These are phyloP conservation scores for Chaenogobius annularis DNA, from an alignment of 2,113 vertebrate species.

Conservation along the genomic window DNA sequence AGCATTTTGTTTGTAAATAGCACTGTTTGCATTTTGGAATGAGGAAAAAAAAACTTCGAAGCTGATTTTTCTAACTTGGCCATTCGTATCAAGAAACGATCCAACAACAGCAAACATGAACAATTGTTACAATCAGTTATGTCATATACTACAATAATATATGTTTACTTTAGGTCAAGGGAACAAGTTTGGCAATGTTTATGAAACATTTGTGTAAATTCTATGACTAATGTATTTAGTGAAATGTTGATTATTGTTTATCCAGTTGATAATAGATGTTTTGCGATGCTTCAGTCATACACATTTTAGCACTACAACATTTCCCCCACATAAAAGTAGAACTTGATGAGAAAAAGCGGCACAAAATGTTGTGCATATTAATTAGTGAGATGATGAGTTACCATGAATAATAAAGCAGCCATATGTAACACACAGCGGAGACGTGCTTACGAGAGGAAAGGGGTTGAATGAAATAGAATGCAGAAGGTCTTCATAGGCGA, in stretches of 20 bases:
- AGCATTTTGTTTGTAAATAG: too few relatives aligned
- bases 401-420: constrained; percentile 51
- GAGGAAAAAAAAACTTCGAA: too few relatives aligned
- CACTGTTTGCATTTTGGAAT: too few relatives aligned
- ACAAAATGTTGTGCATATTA: constrained; percentile 37
- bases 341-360: background rate
- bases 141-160: too few relatives aligned
- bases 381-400: constrained; percentile 53
- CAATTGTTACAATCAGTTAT: too few relatives aligned
- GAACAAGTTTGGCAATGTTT: too few relatives aligned
- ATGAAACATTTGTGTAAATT: too few relatives aligned
- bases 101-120: too few relatives aligned
- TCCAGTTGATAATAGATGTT: background rate
- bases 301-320: background rate
- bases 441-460: constrained; percentile 46
- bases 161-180: too few relatives aligned
- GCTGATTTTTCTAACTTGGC: too few relatives aligned
- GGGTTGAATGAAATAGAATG: constrained; percentile 72
- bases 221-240: too few relatives aligned
- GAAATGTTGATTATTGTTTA: background rate
- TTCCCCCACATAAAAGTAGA: background rate
- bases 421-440: constrained; percentile 33
- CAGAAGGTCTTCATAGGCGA: constrained; percentile 70
- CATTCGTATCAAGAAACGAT: too few relatives aligned
- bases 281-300: background rate